phyloP scores from a whole-genome alignment of 1,140 invertebrate species.

The Frieseomelitta varia region DNA sequence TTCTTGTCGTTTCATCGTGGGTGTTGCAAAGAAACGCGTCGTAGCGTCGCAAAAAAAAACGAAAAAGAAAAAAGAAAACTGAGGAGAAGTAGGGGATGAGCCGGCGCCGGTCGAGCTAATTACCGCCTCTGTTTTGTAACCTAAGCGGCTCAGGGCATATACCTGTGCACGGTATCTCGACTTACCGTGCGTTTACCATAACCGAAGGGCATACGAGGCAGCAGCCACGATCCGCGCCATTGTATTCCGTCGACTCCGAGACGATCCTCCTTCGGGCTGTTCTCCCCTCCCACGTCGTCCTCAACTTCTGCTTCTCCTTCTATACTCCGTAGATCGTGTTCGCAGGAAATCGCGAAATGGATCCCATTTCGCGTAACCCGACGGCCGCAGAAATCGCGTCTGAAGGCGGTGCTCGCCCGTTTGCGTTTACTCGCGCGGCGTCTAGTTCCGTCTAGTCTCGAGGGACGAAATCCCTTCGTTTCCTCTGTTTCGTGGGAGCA shows the following conservation, averaged over 20 bases:
- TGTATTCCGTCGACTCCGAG: slow-evolving; percentile 42
- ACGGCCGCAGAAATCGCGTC: slow-evolving; percentile 56
- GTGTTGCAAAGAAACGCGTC: slow-evolving; percentile 45
- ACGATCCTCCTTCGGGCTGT: slow-evolving; percentile 14
- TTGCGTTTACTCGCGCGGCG: neutral
- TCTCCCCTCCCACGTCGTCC: neutral
- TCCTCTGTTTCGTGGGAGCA: neutral
- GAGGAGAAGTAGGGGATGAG: slow-evolving; percentile 42
- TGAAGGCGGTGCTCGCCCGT: slow-evolving; percentile 41
- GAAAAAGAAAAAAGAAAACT: slow-evolving; percentile 11
- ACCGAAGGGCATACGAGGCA: slow-evolving; percentile 60
- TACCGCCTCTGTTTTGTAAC: slow-evolving; percentile 76
- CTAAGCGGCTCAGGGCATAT: slow-evolving; percentile 66
- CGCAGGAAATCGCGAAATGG: slow-evolving; percentile 70
- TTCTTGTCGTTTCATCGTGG: neutral
- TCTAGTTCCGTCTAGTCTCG: neutral
- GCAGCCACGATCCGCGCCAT: slow-evolving; percentile 52
- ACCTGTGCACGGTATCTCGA: slow-evolving; percentile 65
- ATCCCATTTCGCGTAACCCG: slow-evolving; percentile 63
- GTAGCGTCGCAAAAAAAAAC: neutral
- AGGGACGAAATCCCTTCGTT: slow-evolving; percentile 10
- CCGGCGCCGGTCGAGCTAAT: slow-evolving; percentile 72
- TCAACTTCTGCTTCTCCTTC: neutral
- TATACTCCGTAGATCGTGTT: slow-evolving; percentile 60
- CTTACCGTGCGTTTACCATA: slow-evolving; percentile 70